Evolutionary conservation across 2,888 invertebrate species (phyloP), one percentile per base, ranked within the genome.

Genomic region (Lycocerus yunnanus): DNA sequence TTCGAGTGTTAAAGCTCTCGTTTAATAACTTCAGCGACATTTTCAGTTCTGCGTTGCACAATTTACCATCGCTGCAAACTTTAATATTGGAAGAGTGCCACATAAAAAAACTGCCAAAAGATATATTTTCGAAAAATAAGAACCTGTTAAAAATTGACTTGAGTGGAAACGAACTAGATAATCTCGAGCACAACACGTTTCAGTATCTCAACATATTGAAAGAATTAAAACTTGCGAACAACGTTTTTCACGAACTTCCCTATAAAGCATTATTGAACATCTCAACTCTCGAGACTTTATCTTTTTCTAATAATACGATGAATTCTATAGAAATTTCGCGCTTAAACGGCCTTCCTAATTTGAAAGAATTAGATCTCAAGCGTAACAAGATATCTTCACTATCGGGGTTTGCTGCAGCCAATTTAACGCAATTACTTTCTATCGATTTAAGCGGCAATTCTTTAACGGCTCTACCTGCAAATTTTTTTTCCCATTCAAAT

Each of bases 361-460:
- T 97, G 76, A 90, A 93, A 68, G 92, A 93, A 70, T 88, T 97
- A 15, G 92, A 94, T 76, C 88, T 96, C 68, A 91, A 92, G 74
- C 90, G 92, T 81, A 96, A 96, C 85, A 89, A 89, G 81, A 93
- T 97, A 82, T 92, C 92, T 65, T 90, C 94, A 20, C 84, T 95
- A 72, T 92, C 92, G 18, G 95, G 94, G 13, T 95, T 95, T 83
- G 93, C 93, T 79, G 91, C 93, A 0, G 92, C 93, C 0, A 92
- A 93, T 80, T 88, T 95, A 68, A 93, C 93, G 18, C 93, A 93
- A 81, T 86, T 96, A 65, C 88, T 93, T 27, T 91, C 91, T 10
- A 91, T 95, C 73, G 94, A 95, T 86, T 89, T 96, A 72, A 94
- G 93, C 81, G 91, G 91, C 72, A 96, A 96, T 85, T 89, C 91